phyloP scores from a whole-genome alignment of 2,888 invertebrate species.

The Hylaea fasciaria region DNA sequence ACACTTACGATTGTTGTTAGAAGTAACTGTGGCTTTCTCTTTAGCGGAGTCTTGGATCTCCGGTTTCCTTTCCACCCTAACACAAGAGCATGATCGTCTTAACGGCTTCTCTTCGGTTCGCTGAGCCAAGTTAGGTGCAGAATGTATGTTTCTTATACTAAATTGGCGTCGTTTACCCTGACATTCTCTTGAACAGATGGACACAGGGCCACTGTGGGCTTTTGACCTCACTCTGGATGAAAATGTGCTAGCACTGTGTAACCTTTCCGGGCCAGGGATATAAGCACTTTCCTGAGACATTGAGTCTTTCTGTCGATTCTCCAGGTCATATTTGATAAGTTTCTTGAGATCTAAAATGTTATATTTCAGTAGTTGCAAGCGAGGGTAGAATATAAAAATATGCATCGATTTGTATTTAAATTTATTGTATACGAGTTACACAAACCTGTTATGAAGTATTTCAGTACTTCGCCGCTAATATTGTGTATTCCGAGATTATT shows the following conservation, averaged over 20 bases:
- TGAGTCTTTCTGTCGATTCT: conserved; percentile 62
- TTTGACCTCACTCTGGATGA: conserved; percentile 73
- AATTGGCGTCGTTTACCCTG: conserved; percentile 40
- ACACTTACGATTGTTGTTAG: conserved; percentile 73
- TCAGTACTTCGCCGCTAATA: conserved; percentile 89
- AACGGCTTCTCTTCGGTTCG: conserved; percentile 56
- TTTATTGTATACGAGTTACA: background rate
- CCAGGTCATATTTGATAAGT: conserved; percentile 86
- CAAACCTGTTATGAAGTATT: conserved; percentile 91
- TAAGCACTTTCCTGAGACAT: conserved; percentile 52
- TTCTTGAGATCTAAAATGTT: conserved; percentile 86
- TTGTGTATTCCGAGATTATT: conserved; percentile 91
- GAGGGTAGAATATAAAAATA: no score
- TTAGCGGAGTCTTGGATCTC: conserved; percentile 46
- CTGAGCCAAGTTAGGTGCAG: conserved; percentile 65
- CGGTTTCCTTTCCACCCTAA: conserved; percentile 62
- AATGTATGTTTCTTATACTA: conserved; percentile 57
- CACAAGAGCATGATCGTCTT: conserved; percentile 72
- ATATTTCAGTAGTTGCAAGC: no score
- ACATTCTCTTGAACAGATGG: conserved; percentile 64
- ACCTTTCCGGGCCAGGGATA: conserved; percentile 66
- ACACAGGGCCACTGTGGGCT: conserved; percentile 47
- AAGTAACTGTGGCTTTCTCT: conserved; percentile 53
- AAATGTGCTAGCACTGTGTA: conserved; percentile 79
- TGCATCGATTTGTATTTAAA: no score